Conservation (phyloP, 2,797 vertebrate genomes). For the Coluber constrictor region DNA sequence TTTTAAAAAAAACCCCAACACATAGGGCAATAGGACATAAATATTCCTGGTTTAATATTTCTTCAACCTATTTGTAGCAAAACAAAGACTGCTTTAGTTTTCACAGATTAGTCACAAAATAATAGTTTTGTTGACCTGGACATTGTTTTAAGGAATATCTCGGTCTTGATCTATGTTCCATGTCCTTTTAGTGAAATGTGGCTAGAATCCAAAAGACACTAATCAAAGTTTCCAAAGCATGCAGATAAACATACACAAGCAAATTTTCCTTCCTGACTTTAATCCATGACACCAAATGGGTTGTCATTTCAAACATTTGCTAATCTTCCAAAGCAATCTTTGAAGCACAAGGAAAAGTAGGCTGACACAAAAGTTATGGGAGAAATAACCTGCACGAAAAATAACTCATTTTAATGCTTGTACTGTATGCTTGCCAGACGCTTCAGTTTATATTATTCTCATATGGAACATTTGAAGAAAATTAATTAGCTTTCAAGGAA, state of each 20-base stretch:
- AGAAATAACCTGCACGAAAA: background rate
- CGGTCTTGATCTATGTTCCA: background rate
- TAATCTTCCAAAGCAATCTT: background rate
- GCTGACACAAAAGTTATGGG: background rate
- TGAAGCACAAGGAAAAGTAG: background rate
- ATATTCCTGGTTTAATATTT: background rate
- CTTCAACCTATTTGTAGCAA: slow-evolving; percentile 56
- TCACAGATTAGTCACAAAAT: background rate
- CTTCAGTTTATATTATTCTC: background rate
- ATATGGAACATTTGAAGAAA: background rate
- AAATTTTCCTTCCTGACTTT: background rate
- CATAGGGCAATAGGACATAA: background rate
- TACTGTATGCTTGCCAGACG: background rate
- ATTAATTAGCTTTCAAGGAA: background rate
- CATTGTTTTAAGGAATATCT: background rate
- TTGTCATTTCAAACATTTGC: background rate
- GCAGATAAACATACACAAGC: background rate
- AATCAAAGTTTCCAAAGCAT: background rate
- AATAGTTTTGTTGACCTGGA: background rate
- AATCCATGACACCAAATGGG: background rate
- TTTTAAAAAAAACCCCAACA: background rate
- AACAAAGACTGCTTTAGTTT: slow-evolving; percentile 51
- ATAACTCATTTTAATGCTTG: background rate
- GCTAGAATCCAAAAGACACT: background rate
- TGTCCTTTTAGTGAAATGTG: background rate